A percentile compares a stretch with the other conserved stretches of the same genome.
Conservation (phyloP, 2,113 vertebrate genomes). For the Apistogramma diplotaenia region DNA sequence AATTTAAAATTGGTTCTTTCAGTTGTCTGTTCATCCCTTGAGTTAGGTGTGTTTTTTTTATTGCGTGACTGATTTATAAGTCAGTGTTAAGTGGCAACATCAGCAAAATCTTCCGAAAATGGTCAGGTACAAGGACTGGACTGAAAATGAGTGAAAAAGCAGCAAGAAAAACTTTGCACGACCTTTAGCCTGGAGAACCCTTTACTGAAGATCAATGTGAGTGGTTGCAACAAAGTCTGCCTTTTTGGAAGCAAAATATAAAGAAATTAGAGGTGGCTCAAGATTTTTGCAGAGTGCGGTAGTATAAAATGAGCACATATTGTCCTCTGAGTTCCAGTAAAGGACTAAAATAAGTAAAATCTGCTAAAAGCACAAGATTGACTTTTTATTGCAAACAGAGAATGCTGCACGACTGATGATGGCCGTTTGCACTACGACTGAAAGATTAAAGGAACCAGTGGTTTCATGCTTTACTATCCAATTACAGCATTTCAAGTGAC, state of each 20-base stretch:
- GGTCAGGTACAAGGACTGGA: too few relatives aligned
- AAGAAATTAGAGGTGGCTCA: too few relatives aligned
- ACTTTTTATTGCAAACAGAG: constrained; percentile 59
- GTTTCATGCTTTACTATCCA: too few relatives aligned
- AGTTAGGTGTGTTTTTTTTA: background rate
- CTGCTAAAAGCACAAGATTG: constrained; percentile 3
- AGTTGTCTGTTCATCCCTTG: background rate
- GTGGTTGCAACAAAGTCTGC: too few relatives aligned
- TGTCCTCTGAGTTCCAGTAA: background rate
- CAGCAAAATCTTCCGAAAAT: background rate
- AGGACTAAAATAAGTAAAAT: constrained; percentile 56
- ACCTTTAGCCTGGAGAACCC: too few relatives aligned
- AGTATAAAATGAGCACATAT: too few relatives aligned
- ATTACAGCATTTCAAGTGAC: too few relatives aligned
- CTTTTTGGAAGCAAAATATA: too few relatives aligned
- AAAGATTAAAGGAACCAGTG: background rate
- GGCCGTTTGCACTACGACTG: background rate
- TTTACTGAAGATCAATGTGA: too few relatives aligned
- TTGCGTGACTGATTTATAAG: background rate
- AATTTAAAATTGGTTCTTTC: background rate
- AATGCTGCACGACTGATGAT: constrained; percentile 43
- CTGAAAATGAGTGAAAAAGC: background rate
- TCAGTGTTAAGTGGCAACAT: background rate
- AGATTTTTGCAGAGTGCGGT: too few relatives aligned
- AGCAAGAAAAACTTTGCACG: background rate